Conservation (phyloP, 2,888 invertebrate genomes). For the Mongoloraphidia duomilia region DNA sequence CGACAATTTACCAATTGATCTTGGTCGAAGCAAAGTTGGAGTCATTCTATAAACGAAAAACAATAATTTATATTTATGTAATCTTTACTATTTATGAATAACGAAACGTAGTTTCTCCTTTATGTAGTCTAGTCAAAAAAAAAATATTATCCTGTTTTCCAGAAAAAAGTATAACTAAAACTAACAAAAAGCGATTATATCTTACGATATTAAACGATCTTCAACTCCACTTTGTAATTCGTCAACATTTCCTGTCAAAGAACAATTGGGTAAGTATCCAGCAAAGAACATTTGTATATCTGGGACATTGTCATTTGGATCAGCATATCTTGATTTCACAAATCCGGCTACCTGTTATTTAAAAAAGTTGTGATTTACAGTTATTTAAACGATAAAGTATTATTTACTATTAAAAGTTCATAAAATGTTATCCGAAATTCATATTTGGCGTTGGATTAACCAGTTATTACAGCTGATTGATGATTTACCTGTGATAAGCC, state of each 20-base stretch:
- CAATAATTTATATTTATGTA: not conserved
- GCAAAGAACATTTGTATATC: conserved; percentile 10
- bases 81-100: too few species aligned
- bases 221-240: too few species aligned
- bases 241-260: not conserved
- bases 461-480: too few species aligned
- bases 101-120: too few species aligned
- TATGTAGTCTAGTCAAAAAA: too few species aligned
- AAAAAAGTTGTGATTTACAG: not conserved
- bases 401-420: not conserved
- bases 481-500: conserved; percentile 10
- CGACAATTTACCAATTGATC: conserved; percentile 7
- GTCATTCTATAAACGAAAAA: conserved; percentile 4
- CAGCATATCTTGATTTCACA: conserved; percentile 4
- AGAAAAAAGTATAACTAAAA: too few species aligned
- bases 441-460: not conserved
- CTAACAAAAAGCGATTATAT: too few species aligned
- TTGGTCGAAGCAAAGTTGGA: conserved; percentile 8
- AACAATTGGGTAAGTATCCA: conserved; percentile 8
- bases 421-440: not conserved
- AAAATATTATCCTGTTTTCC: too few species aligned
- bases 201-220: too few species aligned
- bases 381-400: not conserved
- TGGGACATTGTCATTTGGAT: conserved; percentile 6
- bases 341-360: conserved; percentile 8